Evolutionary conservation across 2,888 invertebrate species (phyloP), one percentile per base, ranked within the genome.

Genomic region (Piscicola geometra): DNA sequence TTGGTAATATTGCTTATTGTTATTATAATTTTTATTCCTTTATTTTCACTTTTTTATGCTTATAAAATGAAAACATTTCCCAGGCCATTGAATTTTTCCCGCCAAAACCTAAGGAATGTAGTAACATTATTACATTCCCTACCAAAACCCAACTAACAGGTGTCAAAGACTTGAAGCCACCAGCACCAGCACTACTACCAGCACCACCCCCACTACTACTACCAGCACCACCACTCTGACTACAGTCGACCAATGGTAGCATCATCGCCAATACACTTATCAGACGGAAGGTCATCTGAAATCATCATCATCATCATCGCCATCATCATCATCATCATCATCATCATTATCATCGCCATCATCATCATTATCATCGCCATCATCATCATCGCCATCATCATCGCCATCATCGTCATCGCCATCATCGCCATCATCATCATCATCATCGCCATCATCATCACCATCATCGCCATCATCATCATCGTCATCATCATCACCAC

Each of bases 271-370:
- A 25, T 9, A 28, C 12, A n/a, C 30, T 64, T n/a, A 64, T 15
- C n/a, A 21, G 25, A 9, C n/a, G 64, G 64, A 64, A 64, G 12
- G 64, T 64, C 25, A 64, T 64, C 30, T 21, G 64, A 12, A n/a
- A 41, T 41, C 15, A 41, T 41, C 41, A 41, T 41, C 41, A 69
- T 69, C 69, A 69, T 69, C 69, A 69, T 69, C 69, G 28, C 28
- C 71, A 71, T 50, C 71, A 71, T 71, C 71, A 71, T 71, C 71
- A 71, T 71, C 71, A 50, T 71, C 71, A 50, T 71, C 71, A 36
- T 50, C 41, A 71, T 71, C 71, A 71, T 50, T 50, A 71, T 71
- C 71, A 71, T 71, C 71, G 56, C 56, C 71, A 50, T 71, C 50
- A 50, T 71, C 71, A 71, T 71, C 71, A 71, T 9, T 25, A 71